Evolutionary conservation across 2,797 vertebrate genomes (phyloP), one percentile per base, ranked within the genome.

Genomic region (Fratercula arctica): DNA sequence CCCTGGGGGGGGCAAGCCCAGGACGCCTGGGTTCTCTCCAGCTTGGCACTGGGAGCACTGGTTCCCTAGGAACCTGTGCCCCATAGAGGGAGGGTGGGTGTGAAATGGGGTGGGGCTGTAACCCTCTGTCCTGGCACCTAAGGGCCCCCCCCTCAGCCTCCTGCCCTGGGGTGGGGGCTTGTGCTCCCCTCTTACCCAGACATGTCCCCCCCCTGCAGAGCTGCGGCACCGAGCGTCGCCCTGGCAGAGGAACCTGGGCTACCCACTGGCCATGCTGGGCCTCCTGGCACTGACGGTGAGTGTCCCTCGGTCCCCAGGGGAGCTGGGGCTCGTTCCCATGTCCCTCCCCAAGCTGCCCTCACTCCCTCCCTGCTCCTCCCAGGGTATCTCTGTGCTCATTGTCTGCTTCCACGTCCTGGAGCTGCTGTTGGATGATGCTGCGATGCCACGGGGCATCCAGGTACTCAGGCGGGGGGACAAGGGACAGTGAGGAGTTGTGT

Each of bases 221-320:
- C 98, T 98, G 95, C 98, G 99, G 29, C 97, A 97, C 86, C 99
- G 97, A 95, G 99, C 99, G 0, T 99, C 99, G 1, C 98, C 99
- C 48, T 99, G 99, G 99, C 99, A 99, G 95, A 98, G 99, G 68
- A 99, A 99, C 97, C 95, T 99, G 96, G 99, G 99, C 75, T 99
- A 99, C 96, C 99, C 99, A 2, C 94, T 99, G 97, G 99, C 98
- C 91, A 99, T 99, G 99, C 98, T 99, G 46, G 96, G 98, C 81
- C 98, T 99, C 31, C 98, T 99, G 35, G 98, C 98, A 2, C 97
- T 99, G 86, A 99, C 99, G 2, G 99, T 99, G 98, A 92, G 97
- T 97, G 90, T 4, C 41, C 50, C 35, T 9, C 41, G 31, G 25
- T 51, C 9, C 29, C 6, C 5, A 0, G 24, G 26, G 48, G 12